Conservation (phyloP, 2,888 invertebrate genomes). For the Cephus pygmeus region DNA sequence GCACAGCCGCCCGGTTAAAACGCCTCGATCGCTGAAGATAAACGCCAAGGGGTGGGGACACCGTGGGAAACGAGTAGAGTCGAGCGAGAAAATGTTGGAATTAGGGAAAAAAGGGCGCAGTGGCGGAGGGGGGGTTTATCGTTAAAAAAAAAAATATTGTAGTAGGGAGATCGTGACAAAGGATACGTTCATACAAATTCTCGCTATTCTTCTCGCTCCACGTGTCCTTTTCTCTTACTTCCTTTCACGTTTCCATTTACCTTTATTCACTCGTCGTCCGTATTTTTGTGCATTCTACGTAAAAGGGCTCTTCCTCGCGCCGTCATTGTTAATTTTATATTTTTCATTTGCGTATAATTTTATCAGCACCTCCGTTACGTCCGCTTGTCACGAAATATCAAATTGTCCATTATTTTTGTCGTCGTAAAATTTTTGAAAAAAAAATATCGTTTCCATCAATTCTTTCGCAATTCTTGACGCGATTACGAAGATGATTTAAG, state of each 20-base stretch:
- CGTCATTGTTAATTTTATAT: neutral
- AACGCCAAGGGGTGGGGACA: neutral
- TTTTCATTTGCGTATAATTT: neutral
- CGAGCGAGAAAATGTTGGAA: neutral
- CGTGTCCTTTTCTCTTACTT: neutral
- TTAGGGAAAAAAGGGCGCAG: neutral
- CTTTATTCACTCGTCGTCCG: neutral
- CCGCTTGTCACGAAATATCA: neutral
- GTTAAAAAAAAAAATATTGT: neutral
- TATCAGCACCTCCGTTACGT: neutral
- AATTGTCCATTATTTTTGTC: constrained; percentile 7
- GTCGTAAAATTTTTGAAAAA: constrained; percentile 14
- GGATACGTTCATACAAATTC: neutral
- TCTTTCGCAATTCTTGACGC: constrained; percentile 17
- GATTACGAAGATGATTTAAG: constrained; percentile 16
- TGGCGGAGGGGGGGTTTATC: neutral
- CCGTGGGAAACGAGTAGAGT: neutral
- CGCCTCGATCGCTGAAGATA: constrained; percentile 25
- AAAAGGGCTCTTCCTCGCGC: neutral
- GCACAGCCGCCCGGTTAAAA: constrained; percentile 43
- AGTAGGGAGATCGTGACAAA: neutral
- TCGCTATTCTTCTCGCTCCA: neutral
- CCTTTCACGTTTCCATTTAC: neutral
- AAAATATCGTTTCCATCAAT: constrained; percentile 8
- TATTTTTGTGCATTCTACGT: neutral